Base-by-base conservation (phyloP, 2,797 vertebrate genomes). In the Cynopterus sphinx region DNA sequence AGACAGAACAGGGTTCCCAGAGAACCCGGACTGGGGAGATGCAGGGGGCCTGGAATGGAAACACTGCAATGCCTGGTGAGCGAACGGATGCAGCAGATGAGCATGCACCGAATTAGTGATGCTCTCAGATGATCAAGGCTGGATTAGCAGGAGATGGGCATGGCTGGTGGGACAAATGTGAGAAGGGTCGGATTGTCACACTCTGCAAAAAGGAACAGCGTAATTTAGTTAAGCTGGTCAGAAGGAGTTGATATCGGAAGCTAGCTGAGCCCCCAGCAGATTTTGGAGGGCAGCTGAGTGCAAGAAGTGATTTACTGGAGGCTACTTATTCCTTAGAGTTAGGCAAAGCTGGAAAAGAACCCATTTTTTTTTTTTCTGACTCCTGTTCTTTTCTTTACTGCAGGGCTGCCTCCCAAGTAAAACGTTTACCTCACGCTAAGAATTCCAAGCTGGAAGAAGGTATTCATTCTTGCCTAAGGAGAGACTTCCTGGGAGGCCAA, bases 401-500 rank as follows among this genome's bases (percentile, higher is more conserved):
- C 19, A 65, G 95, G 95, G 73, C 65, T 87, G 59, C 94, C 55
- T 77, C 70, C 83, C 46, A 77, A 41, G 87, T 67, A 55, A 63
- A 95, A 67, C 6, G 36, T 84, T 74, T 79, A 75, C 77, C 92
- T 94, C 87, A 51, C 0, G 8, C 74, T 74, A n/a, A 88, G n/a
- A 83, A 93, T 94, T 96, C 39, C 85, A 68, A 16, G 17, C 41
- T 87, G 83, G 53, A 93, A 84, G 89, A 68, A 68, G 41, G n/a
- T 33, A 77, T 96, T 91, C 51, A 6, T 91, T 73, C 75, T 89
- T 43, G 94, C 95, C 91, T 59, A 59, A 51, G 46, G 90, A 96
- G 16, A 84, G 68, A 41, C 91, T 93, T 94, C 95, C 89, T 96
- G 96, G 96, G 96, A 71, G 95, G 97, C 88, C 24, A 65, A 61